Evolutionary conservation across 2,888 invertebrate genomes (phyloP).

Genomic region (Galerucella nymphaeae): DNA sequence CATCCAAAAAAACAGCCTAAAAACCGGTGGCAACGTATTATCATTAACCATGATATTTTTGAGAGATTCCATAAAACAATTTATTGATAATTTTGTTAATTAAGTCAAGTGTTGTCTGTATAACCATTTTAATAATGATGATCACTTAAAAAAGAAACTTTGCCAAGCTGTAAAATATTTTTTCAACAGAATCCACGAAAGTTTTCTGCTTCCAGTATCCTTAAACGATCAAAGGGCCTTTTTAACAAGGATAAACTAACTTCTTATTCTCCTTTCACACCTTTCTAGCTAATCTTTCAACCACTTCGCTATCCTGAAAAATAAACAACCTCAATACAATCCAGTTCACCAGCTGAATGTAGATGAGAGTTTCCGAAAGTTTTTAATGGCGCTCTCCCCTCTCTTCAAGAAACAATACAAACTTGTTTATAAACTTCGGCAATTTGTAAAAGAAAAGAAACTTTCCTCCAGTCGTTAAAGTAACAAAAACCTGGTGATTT

Average conservation of each 20-base stretch:
- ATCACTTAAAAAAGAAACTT: background rate
- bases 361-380: slow-evolving; percentile 33
- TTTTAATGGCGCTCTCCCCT: slow-evolving; percentile 27
- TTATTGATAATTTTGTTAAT: too few relatives aligned
- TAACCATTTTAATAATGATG: background rate
- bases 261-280: slow-evolving; percentile 25
- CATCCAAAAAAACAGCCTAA: too few relatives aligned
- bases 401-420: slow-evolving; percentile 2
- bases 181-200: background rate
- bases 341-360: slow-evolving; percentile 28
- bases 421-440: slow-evolving; percentile 24
- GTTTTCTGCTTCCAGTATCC: background rate
- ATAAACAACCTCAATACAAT: slow-evolving; percentile 34
- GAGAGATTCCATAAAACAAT: too few relatives aligned
- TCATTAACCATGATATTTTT: too few relatives aligned
- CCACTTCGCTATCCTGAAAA: slow-evolving; percentile 27
- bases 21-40: too few relatives aligned
- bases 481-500: slow-evolving; percentile 20
- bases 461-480: slow-evolving; percentile 15
- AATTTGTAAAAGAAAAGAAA: slow-evolving; percentile 29
- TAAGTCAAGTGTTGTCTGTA: too few relatives aligned
- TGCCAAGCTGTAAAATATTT: background rate
- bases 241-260: slow-evolving; percentile 9
- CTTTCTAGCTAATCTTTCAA: slow-evolving; percentile 31
- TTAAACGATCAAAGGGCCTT: background rate